Percentiles rank a stretch among this genome's conserved stretches.
Evolutionary conservation across 2,113 vertebrate species (phyloP).

Genomic region (Cairina moschata): DNA sequence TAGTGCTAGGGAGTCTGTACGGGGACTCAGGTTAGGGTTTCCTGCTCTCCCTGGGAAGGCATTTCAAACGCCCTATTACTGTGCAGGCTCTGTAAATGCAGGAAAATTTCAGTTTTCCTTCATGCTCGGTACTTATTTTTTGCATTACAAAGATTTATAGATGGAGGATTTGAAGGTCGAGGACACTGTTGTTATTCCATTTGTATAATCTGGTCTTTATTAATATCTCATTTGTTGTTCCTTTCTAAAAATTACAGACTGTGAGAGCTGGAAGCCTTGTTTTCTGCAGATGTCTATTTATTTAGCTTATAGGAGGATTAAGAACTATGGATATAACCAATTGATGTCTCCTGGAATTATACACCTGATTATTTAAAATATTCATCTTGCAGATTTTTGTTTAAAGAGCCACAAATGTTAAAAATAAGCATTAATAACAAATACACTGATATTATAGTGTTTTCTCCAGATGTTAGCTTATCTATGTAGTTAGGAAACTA

Average conservation of each 20-base stretch:
- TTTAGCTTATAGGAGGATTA: background rate
- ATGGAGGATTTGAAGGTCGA: background rate
- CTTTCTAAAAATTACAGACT: background rate
- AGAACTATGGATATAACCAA: background rate
- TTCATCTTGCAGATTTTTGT: background rate
- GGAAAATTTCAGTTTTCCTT: background rate
- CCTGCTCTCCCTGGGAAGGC: background rate
- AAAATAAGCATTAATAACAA: background rate
- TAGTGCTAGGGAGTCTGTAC: rapidly evolving
- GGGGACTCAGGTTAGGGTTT: background rate
- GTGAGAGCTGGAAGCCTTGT: background rate
- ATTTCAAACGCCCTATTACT: background rate
- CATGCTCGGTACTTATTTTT: background rate
- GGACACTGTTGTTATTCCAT: background rate
- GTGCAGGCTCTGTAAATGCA: background rate
- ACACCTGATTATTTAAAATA: background rate
- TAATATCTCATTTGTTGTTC: background rate
- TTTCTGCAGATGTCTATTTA: background rate
- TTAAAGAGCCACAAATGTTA: background rate
- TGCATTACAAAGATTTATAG: background rate
- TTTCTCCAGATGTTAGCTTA: background rate
- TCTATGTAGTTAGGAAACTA: background rate
- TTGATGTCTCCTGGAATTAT: background rate
- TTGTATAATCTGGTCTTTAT: background rate
- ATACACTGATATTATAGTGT: background rate